Evolutionary conservation across 2,888 invertebrate species (phyloP), one percentile per base, ranked within the genome.

Genomic region (Altica lythri): DNA sequence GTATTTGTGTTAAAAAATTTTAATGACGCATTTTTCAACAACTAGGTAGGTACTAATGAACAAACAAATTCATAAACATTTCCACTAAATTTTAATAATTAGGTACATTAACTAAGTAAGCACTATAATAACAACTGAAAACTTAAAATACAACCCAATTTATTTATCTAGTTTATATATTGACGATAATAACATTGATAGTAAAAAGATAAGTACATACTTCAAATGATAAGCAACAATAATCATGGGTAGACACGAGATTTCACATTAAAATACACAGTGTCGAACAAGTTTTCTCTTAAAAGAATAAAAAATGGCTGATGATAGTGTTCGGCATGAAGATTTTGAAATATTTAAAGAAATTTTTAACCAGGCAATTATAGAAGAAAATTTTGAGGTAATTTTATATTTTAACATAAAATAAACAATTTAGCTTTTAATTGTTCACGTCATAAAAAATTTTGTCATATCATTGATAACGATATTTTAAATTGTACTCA

Each of bases 311-410:
- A 59, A 53, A 52, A 63, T 62, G 63, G 57, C 35, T 4, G 58
- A 62, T 8, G 29, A 53, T 17, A 43, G 49, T 37, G 54, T 45
- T 9, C 9, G 35, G 8, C 25, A 40, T n/a, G 37, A 59, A n/a
- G 66, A 67, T 49, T 63, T 69, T n/a, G 59, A 63, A 43, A 53
- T 65, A 27, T 68, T 69, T 53, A 68, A 66, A 49, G 67, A 69
- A 16, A 49, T 16, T 42, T 49, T 49, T 16, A 17, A 14, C 22
- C 40, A 22, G 19, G 68, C 66, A 2, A 57, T 69, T 49, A 58
- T 52, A 16, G 67, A 67, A 17, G 68, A 70, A 35, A 65, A 67
- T 53, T 45, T 65, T 6, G 59, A 60, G 60, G 69, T 69, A 60
- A 32, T 10, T 47, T 22, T 16, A 14, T 42, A 18, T 35, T 30